phyloP scores from a whole-genome alignment of 1,140 invertebrate genomes.

The Drosophila kepulauana region DNA sequence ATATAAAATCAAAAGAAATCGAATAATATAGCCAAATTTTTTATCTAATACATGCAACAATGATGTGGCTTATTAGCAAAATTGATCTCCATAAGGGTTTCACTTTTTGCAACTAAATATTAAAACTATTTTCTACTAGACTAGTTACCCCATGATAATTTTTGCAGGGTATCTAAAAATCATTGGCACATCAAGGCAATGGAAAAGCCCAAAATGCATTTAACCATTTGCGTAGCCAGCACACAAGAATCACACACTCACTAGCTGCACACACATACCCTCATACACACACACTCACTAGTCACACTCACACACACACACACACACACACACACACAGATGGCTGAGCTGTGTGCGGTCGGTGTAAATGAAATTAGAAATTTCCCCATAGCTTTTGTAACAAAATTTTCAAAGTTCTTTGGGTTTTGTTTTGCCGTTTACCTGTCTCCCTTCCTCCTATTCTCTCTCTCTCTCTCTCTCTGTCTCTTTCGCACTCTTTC shows the following conservation, averaged over 20 bases:
- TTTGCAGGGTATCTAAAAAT: background rate
- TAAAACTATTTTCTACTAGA: no score
- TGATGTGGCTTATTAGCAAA: no score
- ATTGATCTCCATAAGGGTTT: no score
- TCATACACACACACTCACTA: background rate
- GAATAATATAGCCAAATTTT: no score
- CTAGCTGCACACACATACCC: background rate
- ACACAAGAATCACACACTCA: background rate
- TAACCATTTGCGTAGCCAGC: background rate
- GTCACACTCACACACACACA: no score
- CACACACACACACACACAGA: background rate
- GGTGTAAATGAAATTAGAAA: conserved; percentile 45
- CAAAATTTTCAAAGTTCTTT: conserved; percentile 20
- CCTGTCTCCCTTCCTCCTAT: background rate
- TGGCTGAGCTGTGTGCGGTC: conserved; percentile 16
- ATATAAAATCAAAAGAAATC: no score
- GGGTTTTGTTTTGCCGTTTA: conserved; percentile 5
- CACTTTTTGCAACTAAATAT: background rate
- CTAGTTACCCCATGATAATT: no score
- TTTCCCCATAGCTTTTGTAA: conserved; percentile 19
- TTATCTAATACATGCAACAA: no score
- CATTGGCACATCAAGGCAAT: background rate
- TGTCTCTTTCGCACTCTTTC: background rate
- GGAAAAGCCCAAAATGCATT: background rate
- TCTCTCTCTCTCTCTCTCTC: background rate